Base-by-base conservation (phyloP, 2,113 vertebrate species). In the Megaceryle maxima region DNA sequence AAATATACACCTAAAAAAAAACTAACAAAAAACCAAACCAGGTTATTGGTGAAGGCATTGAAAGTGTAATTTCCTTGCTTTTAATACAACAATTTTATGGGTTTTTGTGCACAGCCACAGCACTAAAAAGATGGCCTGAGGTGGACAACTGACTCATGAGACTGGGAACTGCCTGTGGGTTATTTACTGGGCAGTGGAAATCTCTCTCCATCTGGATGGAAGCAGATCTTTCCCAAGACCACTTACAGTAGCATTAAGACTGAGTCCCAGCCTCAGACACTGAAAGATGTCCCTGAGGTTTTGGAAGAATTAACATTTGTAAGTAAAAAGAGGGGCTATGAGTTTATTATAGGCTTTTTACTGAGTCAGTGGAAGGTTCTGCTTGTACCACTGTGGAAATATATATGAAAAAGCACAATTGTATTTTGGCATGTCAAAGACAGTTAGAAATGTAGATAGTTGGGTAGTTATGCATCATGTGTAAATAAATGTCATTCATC, bases 401-500 rank as follows among this genome's bases (percentile, higher is more conserved):
- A 39, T 8, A n/a, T 48, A 33, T 33, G 33, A 90, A 90, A 90
- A 70, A 74, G 66, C 28, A 28, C 26, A 66, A 41, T 28, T 87
- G 8, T 59, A 56, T 91, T 92, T 93, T 86, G 75, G 90, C 12
- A 11, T 10, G 11, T 60, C 77, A 81, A 68, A 81, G 68, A 39
- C 69, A 95, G 69, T 82, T 89, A 85, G n/a, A 81, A 74, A 64
- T 51, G 55, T 72, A 88, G 86, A 81, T 92, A 81, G 85, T 26
- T 86, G 41, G 9, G 22, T 88, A 83, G 51, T 78, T 96, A 87
- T 60, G 56, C 17, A 88, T 88, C 51, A 68, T 88, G 43, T 82
- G 62, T 87, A 94, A 95, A 93, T 93, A 93, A 86, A 92, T 92
- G 48, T 67, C 64, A 78, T 80, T 39, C 86, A 93, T 88, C 24